Percentiles rank a stretch among this genome's conserved stretches.
Evolutionary conservation across 35 echinoderm and acorn worm species (phyloP).

Genomic region (Patiria miniata): DNA sequence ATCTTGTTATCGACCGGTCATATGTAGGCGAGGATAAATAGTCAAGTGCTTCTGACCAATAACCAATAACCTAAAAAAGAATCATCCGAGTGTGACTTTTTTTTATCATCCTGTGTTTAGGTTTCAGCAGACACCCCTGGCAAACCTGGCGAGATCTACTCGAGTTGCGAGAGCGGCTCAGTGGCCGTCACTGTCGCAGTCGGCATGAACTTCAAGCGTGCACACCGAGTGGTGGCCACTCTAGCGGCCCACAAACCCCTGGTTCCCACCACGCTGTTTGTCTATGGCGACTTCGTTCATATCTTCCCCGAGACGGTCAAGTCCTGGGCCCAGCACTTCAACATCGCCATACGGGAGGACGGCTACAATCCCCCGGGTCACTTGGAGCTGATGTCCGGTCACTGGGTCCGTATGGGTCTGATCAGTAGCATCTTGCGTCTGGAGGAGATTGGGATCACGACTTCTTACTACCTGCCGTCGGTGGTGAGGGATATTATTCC

Average conservation of each 20-base stretch:
- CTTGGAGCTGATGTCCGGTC: constrained; percentile 24
- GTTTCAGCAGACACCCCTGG: constrained; percentile 39
- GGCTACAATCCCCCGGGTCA: constrained; percentile 32
- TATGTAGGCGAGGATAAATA: no score
- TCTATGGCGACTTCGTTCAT: constrained; percentile 63
- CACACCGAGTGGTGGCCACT: constrained; percentile 21
- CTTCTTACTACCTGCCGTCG: constrained; percentile 30
- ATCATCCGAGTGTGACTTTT: no score
- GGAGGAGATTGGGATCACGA: constrained; percentile 18
- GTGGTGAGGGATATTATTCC: not conserved
- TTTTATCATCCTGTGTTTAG: not conserved
- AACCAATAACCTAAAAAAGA: no score
- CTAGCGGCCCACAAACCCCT: constrained; percentile 4
- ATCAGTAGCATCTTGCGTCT: constrained; percentile 42
- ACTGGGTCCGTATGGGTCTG: constrained; percentile 34
- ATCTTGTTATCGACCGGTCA: no score
- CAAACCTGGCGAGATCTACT: constrained; percentile 6
- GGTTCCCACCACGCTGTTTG: constrained; percentile 47
- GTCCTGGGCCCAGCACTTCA: constrained; percentile 32
- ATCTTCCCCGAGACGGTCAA: constrained; percentile 19
- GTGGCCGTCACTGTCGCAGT: constrained; percentile 37
- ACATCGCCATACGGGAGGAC: constrained; percentile 42
- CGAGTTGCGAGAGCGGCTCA: not conserved
- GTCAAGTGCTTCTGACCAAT: no score
- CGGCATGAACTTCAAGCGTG: constrained; percentile 48